phyloP scores from a whole-genome alignment of 2,888 invertebrate genomes.

The Epinotia demarniana region DNA sequence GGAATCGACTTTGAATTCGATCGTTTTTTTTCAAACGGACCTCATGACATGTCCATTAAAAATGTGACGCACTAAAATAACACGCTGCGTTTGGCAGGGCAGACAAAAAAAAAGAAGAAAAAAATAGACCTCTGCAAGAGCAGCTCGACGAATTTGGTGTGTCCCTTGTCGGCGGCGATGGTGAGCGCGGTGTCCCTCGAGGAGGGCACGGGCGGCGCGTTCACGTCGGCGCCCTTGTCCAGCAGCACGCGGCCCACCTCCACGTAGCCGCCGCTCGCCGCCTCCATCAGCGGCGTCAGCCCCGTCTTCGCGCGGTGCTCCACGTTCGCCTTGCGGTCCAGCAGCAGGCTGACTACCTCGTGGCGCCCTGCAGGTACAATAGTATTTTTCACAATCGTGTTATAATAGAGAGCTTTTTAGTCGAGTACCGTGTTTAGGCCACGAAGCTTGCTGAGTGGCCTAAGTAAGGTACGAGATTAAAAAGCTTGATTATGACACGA shows the following conservation, averaged over 20 bases:
- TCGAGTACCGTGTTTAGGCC: too few relatives aligned
- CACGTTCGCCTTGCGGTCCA: conserved; percentile 98
- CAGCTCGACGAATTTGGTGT: conserved; percentile 95
- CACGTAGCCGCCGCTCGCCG: conserved; percentile 99
- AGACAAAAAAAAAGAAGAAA: not conserved
- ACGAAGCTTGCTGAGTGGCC: too few relatives aligned
- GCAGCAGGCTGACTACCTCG: conserved; percentile 97
- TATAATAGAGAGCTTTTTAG: too few relatives aligned
- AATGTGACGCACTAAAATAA: not conserved
- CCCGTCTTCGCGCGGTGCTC: conserved; percentile 99
- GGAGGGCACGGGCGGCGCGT: conserved; percentile 99
- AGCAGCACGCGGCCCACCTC: conserved; percentile 98
- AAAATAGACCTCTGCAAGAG: conserved; percentile 86
- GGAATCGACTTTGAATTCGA: not conserved
- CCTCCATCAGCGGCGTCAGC: conserved; percentile 99
- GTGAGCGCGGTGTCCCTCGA: conserved; percentile 99
- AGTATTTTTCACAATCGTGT: too few relatives aligned
- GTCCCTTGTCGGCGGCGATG: conserved; percentile 99
- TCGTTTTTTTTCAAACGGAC: not conserved
- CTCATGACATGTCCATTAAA: not conserved
- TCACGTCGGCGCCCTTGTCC: conserved; percentile 99
- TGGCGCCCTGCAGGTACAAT: too few relatives aligned
- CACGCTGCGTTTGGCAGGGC: not conserved
- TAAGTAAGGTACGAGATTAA: too few relatives aligned
- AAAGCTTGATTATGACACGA: too few relatives aligned